phyloP scores from a whole-genome alignment of 2,113 vertebrate genomes.

The Oreochromis aureus region DNA sequence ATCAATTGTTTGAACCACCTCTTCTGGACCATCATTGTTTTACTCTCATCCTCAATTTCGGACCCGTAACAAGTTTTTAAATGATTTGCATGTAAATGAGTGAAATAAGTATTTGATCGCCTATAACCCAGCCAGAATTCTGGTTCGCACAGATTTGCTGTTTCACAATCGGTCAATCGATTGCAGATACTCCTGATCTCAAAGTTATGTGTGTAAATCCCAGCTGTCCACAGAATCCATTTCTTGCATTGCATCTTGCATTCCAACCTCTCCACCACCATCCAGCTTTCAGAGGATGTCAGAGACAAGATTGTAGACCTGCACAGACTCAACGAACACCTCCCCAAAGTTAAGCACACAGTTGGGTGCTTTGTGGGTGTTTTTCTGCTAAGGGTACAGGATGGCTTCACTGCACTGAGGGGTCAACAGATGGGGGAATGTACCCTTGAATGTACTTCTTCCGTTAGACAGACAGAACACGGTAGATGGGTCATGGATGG shows the following conservation, averaged over 20 bases:
- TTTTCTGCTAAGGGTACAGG: not conserved
- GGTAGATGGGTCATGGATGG: not conserved
- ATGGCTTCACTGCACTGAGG: not conserved
- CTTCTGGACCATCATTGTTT: no score
- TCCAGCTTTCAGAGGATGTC: not conserved
- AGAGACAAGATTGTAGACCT: not conserved
- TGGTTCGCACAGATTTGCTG: not conserved
- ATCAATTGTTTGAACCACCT: no score
- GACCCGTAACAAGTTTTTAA: not conserved
- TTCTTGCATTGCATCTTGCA: not conserved
- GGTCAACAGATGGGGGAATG: not conserved
- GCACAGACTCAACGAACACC: not conserved
- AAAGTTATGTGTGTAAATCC: not conserved
- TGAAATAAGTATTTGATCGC: not conserved
- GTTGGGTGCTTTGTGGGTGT: not conserved
- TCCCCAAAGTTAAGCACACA: not conserved
- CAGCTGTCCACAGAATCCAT: not conserved
- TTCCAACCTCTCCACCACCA: not conserved
- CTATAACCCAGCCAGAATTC: not conserved
- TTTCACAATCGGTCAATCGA: not conserved
- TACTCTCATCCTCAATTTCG: no score
- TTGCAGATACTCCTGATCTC: not conserved
- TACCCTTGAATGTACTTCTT: not conserved
- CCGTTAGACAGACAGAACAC: not conserved
- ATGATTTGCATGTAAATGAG: not conserved